Conservation (phyloP, 2,113 vertebrate genomes). For the Festucalex cinctus region DNA sequence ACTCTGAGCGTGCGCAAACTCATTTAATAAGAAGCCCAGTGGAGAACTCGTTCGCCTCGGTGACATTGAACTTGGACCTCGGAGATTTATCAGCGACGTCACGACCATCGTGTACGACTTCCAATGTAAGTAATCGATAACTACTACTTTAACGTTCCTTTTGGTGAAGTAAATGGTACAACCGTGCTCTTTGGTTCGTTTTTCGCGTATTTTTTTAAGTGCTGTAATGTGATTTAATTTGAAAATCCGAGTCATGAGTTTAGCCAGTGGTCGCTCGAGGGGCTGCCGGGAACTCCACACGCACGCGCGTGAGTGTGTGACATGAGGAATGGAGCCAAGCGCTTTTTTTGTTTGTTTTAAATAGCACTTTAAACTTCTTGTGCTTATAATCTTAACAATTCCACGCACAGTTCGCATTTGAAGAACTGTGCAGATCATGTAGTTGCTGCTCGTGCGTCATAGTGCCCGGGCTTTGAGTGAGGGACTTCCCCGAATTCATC, state of each 20-base stretch:
- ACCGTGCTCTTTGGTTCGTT: background rate
- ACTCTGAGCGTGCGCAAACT: no score
- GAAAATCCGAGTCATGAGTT: constrained; percentile 2
- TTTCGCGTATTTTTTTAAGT: background rate
- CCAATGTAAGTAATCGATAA: background rate
- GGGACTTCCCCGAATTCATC: background rate
- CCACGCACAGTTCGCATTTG: background rate
- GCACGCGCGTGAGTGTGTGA: background rate
- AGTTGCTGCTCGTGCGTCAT: no score
- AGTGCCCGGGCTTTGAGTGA: background rate
- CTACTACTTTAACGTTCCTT: background rate
- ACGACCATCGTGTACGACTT: background rate
- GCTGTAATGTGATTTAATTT: background rate
- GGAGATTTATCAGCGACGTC: background rate
- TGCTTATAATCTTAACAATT: background rate
- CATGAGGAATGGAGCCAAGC: background rate
- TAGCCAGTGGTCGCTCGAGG: background rate
- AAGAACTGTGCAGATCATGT: background rate
- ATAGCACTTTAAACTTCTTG: background rate
- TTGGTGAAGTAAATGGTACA: background rate
- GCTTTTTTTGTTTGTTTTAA: background rate
- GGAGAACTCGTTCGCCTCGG: background rate
- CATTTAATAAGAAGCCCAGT: background rate
- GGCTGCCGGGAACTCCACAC: background rate
- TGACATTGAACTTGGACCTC: background rate